These are phyloP conservation scores for Ditylenchus dipsaci DNA, from an alignment of 1,140 invertebrate species.

Conservation along the genomic window DNA sequence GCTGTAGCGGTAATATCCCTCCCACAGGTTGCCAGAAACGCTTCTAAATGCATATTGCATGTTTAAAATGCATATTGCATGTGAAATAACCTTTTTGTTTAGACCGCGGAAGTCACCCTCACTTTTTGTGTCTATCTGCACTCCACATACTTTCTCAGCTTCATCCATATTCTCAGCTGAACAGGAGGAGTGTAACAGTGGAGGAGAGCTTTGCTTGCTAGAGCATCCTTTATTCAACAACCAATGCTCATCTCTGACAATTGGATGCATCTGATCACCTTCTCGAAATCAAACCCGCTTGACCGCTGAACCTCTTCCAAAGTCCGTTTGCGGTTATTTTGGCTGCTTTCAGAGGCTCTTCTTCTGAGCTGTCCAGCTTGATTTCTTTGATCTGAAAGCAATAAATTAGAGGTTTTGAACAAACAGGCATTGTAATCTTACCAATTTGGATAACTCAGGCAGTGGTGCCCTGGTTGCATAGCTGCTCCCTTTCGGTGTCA, in stretches of 20 bases:
- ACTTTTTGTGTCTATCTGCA: background rate
- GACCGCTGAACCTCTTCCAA: background rate
- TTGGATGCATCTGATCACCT: constrained; percentile 3
- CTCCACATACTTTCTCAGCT: background rate
- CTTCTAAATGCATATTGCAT: background rate
- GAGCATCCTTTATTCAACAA: background rate
- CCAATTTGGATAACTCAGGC: too few relatives aligned
- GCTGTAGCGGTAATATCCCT: background rate
- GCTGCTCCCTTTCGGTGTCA: too few relatives aligned
- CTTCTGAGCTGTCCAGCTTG: background rate
- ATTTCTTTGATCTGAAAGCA: background rate
- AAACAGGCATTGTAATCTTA: too few relatives aligned
- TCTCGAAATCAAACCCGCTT: background rate
- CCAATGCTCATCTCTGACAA: constrained; percentile 7
- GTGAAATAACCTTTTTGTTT: background rate
- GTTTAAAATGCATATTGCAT: background rate
- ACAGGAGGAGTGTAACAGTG: background rate
- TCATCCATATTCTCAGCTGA: background rate
- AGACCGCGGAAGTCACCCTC: background rate
- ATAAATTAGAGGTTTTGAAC: background rate
- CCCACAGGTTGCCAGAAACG: background rate
- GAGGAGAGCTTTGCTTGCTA: background rate
- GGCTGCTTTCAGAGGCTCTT: background rate
- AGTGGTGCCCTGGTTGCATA: too few relatives aligned
- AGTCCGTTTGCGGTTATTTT: background rate